These are phyloP conservation scores for Eupithecia centaureata DNA, from an alignment of 2,888 invertebrate genomes.

Conservation along the genomic window DNA sequence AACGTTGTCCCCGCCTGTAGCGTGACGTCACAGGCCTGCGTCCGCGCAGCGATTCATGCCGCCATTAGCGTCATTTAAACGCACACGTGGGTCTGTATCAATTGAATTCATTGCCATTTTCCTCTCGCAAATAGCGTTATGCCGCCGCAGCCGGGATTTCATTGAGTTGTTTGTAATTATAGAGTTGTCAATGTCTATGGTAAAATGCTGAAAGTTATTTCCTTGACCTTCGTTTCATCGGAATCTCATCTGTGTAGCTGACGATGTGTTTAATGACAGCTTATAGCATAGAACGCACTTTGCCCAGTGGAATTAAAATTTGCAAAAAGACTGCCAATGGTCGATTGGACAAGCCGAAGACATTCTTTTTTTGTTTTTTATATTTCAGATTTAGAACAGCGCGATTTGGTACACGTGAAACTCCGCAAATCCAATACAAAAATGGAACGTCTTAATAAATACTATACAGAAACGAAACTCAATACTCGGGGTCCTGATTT, in stretches of 20 bases:
- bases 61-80: slow-evolving; percentile 75
- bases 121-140: slow-evolving; percentile 64
- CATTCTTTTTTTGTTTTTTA: too few species aligned
- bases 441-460: too few species aligned
- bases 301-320: too few species aligned
- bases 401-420: too few species aligned
- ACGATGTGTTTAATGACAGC: too few species aligned
- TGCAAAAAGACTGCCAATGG: not conserved
- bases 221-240: not conserved
- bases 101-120: slow-evolving; percentile 82
- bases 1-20: slow-evolving; percentile 34
- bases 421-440: too few species aligned
- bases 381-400: too few species aligned
- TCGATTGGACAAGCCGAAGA: not conserved
- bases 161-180: slow-evolving; percentile 26
- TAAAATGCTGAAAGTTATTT: not conserved
- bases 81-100: slow-evolving; percentile 76
- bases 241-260: not conserved
- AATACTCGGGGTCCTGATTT: too few species aligned
- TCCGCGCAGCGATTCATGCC: slow-evolving; percentile 60
- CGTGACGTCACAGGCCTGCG: slow-evolving; percentile 62
- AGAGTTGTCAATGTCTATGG: not conserved
- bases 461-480: too few species aligned
- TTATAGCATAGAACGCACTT: too few species aligned
- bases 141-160: slow-evolving; percentile 44